These are phyloP conservation scores for Listronotus bonariensis DNA, from an alignment of 1,140 invertebrate species.

Conservation along the genomic window DNA sequence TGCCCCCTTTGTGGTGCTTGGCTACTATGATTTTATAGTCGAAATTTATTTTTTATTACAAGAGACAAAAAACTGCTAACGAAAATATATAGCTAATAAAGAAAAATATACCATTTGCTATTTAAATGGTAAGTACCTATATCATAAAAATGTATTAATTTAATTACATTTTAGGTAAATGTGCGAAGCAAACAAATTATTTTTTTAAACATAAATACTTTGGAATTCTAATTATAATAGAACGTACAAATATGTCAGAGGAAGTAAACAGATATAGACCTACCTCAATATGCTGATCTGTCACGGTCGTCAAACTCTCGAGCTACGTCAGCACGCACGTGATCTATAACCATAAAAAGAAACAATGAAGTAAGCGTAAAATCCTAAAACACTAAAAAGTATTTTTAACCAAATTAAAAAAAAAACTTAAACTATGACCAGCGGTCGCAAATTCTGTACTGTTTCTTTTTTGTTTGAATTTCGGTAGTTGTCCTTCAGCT, in stretches of 20 bases:
- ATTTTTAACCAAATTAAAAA: not conserved
- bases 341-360: not conserved
- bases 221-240: not conserved
- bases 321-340: constrained; percentile 18
- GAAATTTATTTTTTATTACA: too few species aligned
- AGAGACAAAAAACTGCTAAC: too few species aligned
- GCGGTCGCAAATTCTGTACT: constrained; percentile 28
- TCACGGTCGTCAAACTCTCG: constrained; percentile 10
- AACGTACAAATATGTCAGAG: not conserved
- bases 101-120: too few species aligned
- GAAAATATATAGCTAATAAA: too few species aligned
- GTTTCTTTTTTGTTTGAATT: constrained; percentile 34
- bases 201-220: too few species aligned
- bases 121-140: too few species aligned
- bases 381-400: constrained; percentile 2
- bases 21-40: too few species aligned
- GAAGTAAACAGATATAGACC: constrained; percentile 3
- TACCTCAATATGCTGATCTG: constrained; percentile 16
- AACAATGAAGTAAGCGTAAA: not conserved
- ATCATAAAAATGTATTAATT: too few species aligned
- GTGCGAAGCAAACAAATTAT: too few species aligned
- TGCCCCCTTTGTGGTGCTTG: too few species aligned
- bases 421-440: constrained; percentile 13
- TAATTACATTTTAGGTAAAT: too few species aligned
- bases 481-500: constrained; percentile 9